phyloP scores from a whole-genome alignment of 1,140 invertebrate genomes.

The Hydropsyche tenuis region DNA sequence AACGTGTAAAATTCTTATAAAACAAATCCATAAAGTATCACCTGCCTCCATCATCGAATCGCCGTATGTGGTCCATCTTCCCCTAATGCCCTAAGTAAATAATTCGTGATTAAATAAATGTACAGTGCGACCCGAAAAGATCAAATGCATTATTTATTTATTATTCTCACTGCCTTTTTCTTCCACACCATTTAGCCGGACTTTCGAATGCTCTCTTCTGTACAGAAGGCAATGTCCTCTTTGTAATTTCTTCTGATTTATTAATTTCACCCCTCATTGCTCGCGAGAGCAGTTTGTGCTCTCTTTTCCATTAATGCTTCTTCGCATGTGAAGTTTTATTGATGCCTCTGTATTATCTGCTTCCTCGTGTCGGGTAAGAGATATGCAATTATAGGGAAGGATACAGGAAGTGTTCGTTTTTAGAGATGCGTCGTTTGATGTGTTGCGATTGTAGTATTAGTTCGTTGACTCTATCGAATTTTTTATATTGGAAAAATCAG shows the following conservation, averaged over 20 bases:
- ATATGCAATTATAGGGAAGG: no score
- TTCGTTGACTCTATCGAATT: neutral
- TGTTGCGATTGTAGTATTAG: neutral
- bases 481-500: neutral
- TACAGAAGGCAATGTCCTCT: neutral
- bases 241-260: constrained; percentile 5
- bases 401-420: no score
- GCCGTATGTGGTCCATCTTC: constrained; percentile 28
- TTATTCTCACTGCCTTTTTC: neutral
- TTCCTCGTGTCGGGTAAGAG: no score
- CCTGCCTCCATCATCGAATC: constrained; percentile 31
- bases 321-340: neutral
- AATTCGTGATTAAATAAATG: constrained; percentile 33
- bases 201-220: neutral
- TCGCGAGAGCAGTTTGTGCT: neutral
- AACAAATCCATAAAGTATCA: no score
- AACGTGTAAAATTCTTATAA: no score
- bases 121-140: neutral
- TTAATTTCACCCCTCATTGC: constrained; percentile 14
- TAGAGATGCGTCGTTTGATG: neutral
- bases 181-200: neutral
- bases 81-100: constrained; percentile 26
- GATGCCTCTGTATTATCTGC: neutral
- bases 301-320: neutral
- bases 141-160: neutral